These are phyloP conservation scores for Pandemis corylana DNA, from an alignment of 2,888 invertebrate genomes.

Conservation along the genomic window DNA sequence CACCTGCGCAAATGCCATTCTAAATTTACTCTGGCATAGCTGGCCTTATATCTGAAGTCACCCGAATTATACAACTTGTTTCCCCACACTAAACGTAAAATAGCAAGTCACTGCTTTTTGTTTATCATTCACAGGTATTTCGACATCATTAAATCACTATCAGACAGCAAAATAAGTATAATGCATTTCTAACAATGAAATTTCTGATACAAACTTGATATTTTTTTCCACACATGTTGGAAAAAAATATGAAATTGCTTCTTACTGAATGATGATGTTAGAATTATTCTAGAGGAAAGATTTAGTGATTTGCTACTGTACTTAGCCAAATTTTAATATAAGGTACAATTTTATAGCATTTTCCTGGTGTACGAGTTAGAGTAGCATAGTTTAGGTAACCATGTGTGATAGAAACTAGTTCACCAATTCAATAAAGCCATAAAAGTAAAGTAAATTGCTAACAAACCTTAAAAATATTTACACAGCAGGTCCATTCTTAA, in stretches of 20 bases:
- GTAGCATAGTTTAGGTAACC: neutral
- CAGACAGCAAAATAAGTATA: neutral
- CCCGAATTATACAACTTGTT: conserved; percentile 18
- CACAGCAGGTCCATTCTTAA: conserved; percentile 52
- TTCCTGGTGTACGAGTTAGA: neutral
- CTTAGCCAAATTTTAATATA: conserved; percentile 25
- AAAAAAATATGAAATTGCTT: neutral
- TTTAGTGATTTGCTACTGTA: conserved; percentile 25
- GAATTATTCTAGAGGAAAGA: neutral
- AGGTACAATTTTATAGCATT: conserved; percentile 12
- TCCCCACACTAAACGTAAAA: conserved; percentile 5
- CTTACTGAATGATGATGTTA: neutral
- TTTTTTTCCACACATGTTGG: neutral
- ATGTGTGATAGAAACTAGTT: conserved; percentile 13
- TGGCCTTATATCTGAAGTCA: conserved; percentile 10
- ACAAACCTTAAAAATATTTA: conserved; percentile 35
- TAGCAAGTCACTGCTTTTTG: conserved; percentile 4
- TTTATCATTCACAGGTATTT: neutral
- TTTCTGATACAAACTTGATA: neutral
- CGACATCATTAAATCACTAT: neutral
- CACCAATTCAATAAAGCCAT: conserved; percentile 23
- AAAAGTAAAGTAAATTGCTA: conserved; percentile 18
- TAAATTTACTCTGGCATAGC: conserved; percentile 28
- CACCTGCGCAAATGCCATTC: conserved; percentile 25
- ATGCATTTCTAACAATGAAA: neutral